These are phyloP conservation scores for Muscicapa striata DNA, from an alignment of 2,797 vertebrate genomes.

Conservation along the genomic window DNA sequence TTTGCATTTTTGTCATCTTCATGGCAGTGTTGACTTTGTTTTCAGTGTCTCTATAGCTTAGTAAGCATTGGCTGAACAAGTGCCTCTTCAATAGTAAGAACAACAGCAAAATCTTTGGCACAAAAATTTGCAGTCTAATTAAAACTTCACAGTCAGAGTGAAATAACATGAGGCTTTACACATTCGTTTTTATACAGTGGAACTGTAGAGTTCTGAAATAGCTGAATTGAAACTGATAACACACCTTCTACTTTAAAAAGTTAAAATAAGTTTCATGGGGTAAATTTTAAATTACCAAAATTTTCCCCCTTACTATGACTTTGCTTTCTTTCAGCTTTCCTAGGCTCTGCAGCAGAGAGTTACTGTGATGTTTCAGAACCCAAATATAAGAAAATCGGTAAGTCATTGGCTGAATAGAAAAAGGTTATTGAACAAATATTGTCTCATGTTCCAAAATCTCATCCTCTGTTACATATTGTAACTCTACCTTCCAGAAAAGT, in stretches of 20 bases:
- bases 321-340: constrained; percentile 11
- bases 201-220: not conserved
- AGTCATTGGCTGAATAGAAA: not conserved
- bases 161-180: not conserved
- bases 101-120: not conserved
- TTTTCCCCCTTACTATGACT: not conserved
- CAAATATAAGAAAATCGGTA: constrained; percentile 62
- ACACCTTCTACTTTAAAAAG: not conserved
- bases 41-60: not conserved
- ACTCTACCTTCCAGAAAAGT: not conserved
- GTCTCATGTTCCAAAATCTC: not conserved
- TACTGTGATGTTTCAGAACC: constrained; percentile 41
- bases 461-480: not conserved
- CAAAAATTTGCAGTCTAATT: not conserved
- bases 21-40: not conserved
- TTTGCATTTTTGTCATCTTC: not conserved
- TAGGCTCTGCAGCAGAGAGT: constrained; percentile 10
- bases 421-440: not conserved
- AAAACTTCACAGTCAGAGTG: not conserved
- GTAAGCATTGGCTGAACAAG: not conserved
- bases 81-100: not conserved
- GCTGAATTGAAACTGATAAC: not conserved
- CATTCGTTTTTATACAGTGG: not conserved
- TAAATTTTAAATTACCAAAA: not conserved
- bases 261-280: not conserved